Percentiles rank a stretch among this genome's conserved stretches.
Conservation (phyloP, 2,113 vertebrate genomes). For the Mirza zaza region DNA sequence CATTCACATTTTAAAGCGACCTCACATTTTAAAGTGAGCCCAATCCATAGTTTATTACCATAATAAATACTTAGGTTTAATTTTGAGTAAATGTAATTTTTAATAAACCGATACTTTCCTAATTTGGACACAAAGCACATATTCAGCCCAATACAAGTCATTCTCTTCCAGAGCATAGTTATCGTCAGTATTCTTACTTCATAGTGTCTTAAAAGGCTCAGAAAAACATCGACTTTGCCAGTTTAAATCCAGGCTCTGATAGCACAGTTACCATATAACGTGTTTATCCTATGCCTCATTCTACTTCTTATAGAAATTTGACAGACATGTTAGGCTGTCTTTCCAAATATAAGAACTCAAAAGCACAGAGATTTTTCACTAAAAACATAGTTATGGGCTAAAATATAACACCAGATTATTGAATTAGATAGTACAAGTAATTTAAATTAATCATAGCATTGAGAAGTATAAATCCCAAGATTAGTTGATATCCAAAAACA, state of each 20-base stretch:
- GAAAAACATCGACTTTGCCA: not conserved
- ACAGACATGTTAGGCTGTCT: not conserved
- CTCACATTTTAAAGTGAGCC: not conserved
- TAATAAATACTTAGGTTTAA: not conserved
- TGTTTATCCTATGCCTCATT: not conserved
- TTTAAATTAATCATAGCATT: not conserved
- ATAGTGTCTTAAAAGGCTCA: not conserved
- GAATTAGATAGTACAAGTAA: not conserved
- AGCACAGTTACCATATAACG: accelerated
- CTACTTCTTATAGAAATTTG: not conserved
- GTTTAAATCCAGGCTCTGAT: accelerated
- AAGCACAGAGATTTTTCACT: not conserved
- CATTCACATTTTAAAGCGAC: not conserved
- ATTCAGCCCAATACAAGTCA: not conserved
- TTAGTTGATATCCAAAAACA: not conserved
- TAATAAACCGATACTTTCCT: constrained; percentile 29
- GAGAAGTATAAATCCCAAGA: not conserved
- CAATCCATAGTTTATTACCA: not conserved
- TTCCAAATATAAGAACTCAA: not conserved
- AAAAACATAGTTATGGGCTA: not conserved
- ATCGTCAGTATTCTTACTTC: not conserved
- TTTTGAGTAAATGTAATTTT: constrained; percentile 56
- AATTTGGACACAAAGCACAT: not conserved
- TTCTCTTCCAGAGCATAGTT: not conserved
- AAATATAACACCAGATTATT: not conserved